Evolutionary conservation across 2,113 vertebrate species (phyloP), one percentile per base, ranked within the genome.

Genomic region (Solenodon paradoxus): DNA sequence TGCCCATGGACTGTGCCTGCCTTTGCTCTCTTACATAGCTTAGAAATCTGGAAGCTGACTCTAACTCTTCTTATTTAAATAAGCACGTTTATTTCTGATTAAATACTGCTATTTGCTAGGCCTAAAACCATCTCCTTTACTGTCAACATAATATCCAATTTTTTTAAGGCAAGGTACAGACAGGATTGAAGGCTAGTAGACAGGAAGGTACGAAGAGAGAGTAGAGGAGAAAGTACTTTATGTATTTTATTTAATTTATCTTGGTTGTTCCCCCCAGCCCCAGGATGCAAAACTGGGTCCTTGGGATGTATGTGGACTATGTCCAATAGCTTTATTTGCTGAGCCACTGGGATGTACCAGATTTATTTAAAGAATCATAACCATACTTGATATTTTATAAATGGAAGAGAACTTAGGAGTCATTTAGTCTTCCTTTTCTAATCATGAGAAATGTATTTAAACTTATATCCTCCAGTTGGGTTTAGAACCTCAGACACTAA

Each of bases 321-420:
- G n/a, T n/a, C n/a, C n/a, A n/a, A n/a, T n/a, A n/a, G n/a, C n/a
- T n/a, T n/a, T n/a, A n/a, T n/a, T n/a, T n/a, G n/a, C n/a, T n/a
- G n/a, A n/a, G n/a, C n/a, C n/a, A n/a, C n/a, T n/a, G n/a, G n/a
- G n/a, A n/a, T n/a, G n/a, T n/a, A n/a, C n/a, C n/a, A n/a, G n/a
- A n/a, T n/a, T n/a, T n/a, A n/a, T n/a, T n/a, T n/a, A n/a, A n/a
- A 45, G 17, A 90, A 26, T 84, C 64, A 66, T 68, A 72, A 75
- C 45, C 17, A 68, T 49, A 83, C 9, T 89, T 61, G 12, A 53
- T n/a, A 87, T 90, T 96, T 95, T 69, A 88, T 72, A 93, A 78
- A 63, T 92, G 16, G 35, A 90, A 74, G 20, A 40, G 17, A 86
- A 90, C 11, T 72, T 75, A 83, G 24, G 92, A 38, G 24, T 75